Conservation (phyloP, 1,140 invertebrate genomes). For the Lepidostoma basale region DNA sequence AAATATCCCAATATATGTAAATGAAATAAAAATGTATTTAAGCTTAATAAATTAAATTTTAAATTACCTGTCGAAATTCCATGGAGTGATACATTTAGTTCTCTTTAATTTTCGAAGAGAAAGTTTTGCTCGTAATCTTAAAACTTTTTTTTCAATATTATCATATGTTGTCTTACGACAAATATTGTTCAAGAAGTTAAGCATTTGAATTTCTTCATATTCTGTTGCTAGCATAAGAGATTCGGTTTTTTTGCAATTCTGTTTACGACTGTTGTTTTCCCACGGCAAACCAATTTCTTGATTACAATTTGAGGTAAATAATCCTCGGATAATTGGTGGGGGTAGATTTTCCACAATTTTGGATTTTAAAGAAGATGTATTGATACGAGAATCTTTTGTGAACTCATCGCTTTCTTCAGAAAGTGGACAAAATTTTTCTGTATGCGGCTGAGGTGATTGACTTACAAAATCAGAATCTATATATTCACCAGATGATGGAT, state of each 20-base stretch:
- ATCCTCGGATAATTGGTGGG: neutral
- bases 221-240: constrained; percentile 19
- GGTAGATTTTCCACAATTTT: neutral
- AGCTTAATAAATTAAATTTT: neutral
- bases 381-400: neutral
- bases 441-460: neutral
- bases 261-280: constrained; percentile 4
- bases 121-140: constrained; percentile 39
- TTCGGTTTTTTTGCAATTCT: constrained; percentile 7
- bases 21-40: too few species aligned
- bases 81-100: constrained; percentile 30
- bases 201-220: constrained; percentile 39
- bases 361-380: constrained; percentile 11
- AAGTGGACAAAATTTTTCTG: neutral
- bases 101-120: constrained; percentile 38
- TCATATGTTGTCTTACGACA: constrained; percentile 33
- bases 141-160: constrained; percentile 32
- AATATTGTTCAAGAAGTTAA: constrained; percentile 36
- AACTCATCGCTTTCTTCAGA: constrained; percentile 28
- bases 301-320: constrained; percentile 13
- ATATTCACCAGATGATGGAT: constrained; percentile 26
- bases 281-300: constrained; percentile 22
- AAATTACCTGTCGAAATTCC: constrained; percentile 40
- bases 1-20: neutral
- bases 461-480: constrained; percentile 20